These are phyloP conservation scores for Lepidocolaptes lacrymiger DNA, from an alignment of 2,797 vertebrate genomes.

Conservation along the genomic window DNA sequence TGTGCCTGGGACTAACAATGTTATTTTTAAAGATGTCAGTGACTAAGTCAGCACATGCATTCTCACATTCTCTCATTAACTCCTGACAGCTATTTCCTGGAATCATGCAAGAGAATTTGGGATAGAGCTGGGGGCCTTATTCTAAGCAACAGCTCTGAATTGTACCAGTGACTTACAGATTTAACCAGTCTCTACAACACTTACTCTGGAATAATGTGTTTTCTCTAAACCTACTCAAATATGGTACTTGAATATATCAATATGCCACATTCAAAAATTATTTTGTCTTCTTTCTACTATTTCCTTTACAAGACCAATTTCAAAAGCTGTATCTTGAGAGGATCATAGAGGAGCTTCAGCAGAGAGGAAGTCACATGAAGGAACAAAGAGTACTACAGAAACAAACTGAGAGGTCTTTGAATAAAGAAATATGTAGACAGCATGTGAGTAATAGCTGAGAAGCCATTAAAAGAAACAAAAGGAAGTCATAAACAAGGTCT, in stretches of 20 bases:
- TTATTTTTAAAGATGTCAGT: slow-evolving; percentile 41
- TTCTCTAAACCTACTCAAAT: not conserved
- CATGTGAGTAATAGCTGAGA: not conserved
- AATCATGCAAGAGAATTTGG: not conserved
- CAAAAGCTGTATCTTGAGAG: not conserved
- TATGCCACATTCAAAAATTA: not conserved
- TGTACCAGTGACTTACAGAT: not conserved
- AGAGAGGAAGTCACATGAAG: not conserved
- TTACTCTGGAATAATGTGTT: not conserved
- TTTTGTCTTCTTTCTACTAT: not conserved
- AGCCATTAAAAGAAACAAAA: not conserved
- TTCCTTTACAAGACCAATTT: not conserved
- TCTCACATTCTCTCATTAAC: slow-evolving; percentile 43
- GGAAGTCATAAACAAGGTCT: not conserved
- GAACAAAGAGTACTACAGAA: not conserved
- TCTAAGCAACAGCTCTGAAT: not conserved
- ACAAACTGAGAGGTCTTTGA: not conserved
- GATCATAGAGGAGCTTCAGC: not conserved
- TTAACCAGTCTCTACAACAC: not conserved
- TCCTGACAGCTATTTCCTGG: not conserved
- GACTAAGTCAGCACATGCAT: slow-evolving; percentile 38
- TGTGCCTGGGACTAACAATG: not conserved
- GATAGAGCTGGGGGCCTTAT: not conserved
- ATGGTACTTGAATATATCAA: not conserved
- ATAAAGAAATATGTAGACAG: not conserved